Evolutionary conservation across 2,888 invertebrate genomes (phyloP).

Genomic region (Conistra vaccinii): DNA sequence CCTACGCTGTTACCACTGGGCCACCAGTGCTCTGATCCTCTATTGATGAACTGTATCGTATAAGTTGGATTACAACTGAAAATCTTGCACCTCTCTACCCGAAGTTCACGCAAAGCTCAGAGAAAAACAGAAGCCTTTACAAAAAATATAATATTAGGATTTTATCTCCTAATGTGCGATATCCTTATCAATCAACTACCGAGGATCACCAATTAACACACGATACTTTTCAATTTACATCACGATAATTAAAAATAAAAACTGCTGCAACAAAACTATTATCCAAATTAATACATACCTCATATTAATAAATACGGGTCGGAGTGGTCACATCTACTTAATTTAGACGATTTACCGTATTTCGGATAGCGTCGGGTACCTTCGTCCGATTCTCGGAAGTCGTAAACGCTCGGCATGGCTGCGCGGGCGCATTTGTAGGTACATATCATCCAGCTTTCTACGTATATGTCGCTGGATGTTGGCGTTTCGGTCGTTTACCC

Average conservation of each 20-base stretch:
- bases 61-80: neutral
- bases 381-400: slow-evolving; percentile 80
- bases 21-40: too few species aligned
- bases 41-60: neutral
- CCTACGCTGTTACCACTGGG: too few species aligned
- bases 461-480: slow-evolving; percentile 71
- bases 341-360: slow-evolving; percentile 86
- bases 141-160: slow-evolving; percentile 16
- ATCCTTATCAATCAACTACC: slow-evolving; percentile 56
- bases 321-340: slow-evolving; percentile 80
- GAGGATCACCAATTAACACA: slow-evolving; percentile 64
- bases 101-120: neutral
- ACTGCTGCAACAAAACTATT: slow-evolving; percentile 52
- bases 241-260: slow-evolving; percentile 63
- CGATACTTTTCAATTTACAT: slow-evolving; percentile 59
- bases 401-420: slow-evolving; percentile 77
- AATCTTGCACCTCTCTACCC: neutral
- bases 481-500: slow-evolving; percentile 66
- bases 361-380: slow-evolving; percentile 76
- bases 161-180: slow-evolving; percentile 54
- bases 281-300: slow-evolving; percentile 69
- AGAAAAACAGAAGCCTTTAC: slow-evolving; percentile 39
- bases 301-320: slow-evolving; percentile 69
- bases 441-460: slow-evolving; percentile 80
- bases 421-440: slow-evolving; percentile 75